Conservation (phyloP, 2,888 invertebrate genomes). For the Acanthosepion lycidas region DNA sequence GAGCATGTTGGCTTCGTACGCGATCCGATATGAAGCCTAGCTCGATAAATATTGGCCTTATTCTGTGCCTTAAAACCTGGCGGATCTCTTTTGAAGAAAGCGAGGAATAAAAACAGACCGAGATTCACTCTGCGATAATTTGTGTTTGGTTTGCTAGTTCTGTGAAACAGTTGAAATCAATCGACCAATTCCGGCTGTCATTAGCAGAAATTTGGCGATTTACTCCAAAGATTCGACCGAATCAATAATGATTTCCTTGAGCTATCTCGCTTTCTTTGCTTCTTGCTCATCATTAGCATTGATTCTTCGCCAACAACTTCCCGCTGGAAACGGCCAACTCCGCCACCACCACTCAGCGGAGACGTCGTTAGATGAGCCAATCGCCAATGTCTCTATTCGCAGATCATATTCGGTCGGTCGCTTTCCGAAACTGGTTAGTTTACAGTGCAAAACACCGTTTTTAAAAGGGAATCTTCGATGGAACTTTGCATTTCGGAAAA, state of each 20-base stretch:
- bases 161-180: background rate
- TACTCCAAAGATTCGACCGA: background rate
- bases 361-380: background rate
- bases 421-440: background rate
- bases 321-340: background rate
- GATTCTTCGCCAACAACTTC: background rate
- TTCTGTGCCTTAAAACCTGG: too few species aligned
- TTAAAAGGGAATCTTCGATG: background rate
- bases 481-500: too few species aligned
- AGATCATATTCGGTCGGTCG: background rate
- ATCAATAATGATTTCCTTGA: background rate
- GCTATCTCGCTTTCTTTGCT: background rate
- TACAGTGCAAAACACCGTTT: background rate
- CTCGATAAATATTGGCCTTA: too few species aligned
- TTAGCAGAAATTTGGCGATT: background rate
- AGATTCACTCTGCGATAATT: background rate
- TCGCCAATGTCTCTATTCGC: background rate
- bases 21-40: too few species aligned
- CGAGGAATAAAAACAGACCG: too few species aligned
- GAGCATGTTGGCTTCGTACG: too few species aligned
- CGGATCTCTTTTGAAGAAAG: too few species aligned
- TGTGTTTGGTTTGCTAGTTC: background rate
- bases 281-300: background rate
- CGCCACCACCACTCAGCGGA: background rate
- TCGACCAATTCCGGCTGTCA: slow-evolving; percentile 33